A percentile compares a stretch with the other conserved stretches of the same genome.
phyloP scores from a whole-genome alignment of 2,113 vertebrate species.

The Anhinga anhinga region DNA sequence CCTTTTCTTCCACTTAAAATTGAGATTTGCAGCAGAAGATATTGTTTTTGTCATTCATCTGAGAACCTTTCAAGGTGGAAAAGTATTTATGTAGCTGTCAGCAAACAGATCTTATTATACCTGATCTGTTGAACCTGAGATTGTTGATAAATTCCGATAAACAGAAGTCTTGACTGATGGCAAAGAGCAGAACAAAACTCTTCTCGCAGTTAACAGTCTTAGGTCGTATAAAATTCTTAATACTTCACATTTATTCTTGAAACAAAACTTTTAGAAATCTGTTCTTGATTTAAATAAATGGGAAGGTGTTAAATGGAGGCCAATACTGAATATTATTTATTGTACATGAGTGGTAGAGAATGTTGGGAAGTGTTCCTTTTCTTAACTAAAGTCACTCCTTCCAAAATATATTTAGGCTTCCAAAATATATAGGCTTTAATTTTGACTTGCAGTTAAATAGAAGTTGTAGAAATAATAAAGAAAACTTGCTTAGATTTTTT shows the following conservation, averaged over 20 bases:
- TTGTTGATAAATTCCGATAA: slow-evolving; percentile 39
- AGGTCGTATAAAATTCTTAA: slow-evolving; percentile 44
- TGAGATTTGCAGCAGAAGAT: slow-evolving; percentile 63
- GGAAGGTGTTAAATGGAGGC: neutral
- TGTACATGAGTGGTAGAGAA: neutral
- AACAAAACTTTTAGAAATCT: neutral
- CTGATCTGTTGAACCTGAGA: slow-evolving; percentile 23
- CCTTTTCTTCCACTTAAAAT: slow-evolving; percentile 69
- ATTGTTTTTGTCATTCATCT: slow-evolving; percentile 21
- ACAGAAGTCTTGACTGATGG: slow-evolving; percentile 15
- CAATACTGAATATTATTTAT: neutral
- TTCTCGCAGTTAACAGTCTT: slow-evolving; percentile 24
- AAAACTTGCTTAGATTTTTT: neutral
- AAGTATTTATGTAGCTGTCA: slow-evolving; percentile 60
- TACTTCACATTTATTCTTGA: neutral
- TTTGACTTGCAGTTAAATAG: neutral
- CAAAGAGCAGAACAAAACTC: slow-evolving; percentile 21
- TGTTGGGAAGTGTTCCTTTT: neutral
- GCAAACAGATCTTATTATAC: slow-evolving; percentile 38
- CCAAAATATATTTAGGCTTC: neutral
- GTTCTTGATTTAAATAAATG: neutral
- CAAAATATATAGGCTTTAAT: neutral
- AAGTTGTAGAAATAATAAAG: neutral
- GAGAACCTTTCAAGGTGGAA: slow-evolving; percentile 43
- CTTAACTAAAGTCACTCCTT: neutral